phyloP scores from a whole-genome alignment of 92 coral and sea anemone genomes.

The Epizoanthus stellaris region DNA sequence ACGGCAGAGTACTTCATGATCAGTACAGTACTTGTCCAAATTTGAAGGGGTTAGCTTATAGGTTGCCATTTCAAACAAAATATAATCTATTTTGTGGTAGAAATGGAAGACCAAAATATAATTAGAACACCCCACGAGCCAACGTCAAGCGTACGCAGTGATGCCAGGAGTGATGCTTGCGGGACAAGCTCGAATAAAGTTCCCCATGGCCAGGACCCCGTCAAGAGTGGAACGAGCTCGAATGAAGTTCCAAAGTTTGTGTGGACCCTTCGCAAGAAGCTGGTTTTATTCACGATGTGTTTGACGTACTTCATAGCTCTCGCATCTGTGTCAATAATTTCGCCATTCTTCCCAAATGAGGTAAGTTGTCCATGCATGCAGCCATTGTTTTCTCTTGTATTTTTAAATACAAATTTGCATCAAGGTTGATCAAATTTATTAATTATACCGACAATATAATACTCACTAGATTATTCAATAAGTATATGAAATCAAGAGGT shows the following conservation, averaged over 20 bases:
- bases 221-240: not conserved
- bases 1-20: no score
- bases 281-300: conserved; percentile 15
- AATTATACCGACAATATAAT: no score
- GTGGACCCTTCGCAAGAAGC: conserved; percentile 19
- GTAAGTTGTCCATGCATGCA: not conserved
- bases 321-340: conserved; percentile 4
- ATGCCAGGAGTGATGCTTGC: not conserved
- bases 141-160: no score
- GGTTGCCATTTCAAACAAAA: not conserved
- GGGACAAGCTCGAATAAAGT: not conserved
- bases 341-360: conserved; percentile 18
- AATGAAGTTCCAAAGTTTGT: not conserved
- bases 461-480: no score
- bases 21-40: no score
- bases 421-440: no score
- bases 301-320: not conserved
- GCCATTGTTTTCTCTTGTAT: no score
- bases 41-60: not conserved
- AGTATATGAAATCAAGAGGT: no score
- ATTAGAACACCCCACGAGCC: not conserved
- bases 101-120: not conserved
- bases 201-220: no score
- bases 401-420: no score
- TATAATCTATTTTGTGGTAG: not conserved